phyloP scores from a whole-genome alignment of 2,797 vertebrate genomes.

The Cygnus olor region DNA sequence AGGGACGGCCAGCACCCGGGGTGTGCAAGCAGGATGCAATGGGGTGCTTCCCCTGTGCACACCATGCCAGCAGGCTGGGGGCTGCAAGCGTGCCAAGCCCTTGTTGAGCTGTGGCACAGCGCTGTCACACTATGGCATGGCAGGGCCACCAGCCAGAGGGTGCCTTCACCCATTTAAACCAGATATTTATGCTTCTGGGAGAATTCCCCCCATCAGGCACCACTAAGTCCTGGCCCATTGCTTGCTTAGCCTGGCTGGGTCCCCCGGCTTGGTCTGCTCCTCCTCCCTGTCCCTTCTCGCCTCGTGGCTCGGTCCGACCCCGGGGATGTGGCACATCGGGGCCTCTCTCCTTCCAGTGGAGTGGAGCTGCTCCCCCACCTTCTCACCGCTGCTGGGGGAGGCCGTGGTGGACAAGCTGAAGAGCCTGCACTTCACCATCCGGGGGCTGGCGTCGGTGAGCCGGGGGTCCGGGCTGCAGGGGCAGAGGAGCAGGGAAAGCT shows the following conservation, averaged over 20 bases:
- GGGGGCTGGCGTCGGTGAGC: conserved; percentile 86
- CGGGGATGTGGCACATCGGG: neutral
- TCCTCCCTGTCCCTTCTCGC: neutral
- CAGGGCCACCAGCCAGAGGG: neutral
- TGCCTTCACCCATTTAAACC: neutral
- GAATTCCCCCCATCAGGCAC: neutral
- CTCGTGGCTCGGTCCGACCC: neutral
- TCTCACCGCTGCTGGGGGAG: conserved; percentile 83
- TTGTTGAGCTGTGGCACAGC: neutral
- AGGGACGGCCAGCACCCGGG: neutral
- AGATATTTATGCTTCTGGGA: neutral
- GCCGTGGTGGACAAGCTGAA: conserved; percentile 84
- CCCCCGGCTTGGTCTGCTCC: neutral
- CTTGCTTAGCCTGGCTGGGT: neutral
- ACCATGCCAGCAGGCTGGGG: accelerated
- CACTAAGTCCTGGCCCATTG: neutral
- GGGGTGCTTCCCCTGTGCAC: accelerated
- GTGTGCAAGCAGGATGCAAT: accelerated
- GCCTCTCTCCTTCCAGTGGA: conserved; percentile 81
- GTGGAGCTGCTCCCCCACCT: conserved; percentile 85
- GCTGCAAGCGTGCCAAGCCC: neutral
- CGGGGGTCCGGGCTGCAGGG: accelerated
- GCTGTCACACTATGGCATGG: neutral
- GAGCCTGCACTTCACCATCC: conserved; percentile 84
- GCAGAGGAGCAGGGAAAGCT: neutral